Evolutionary conservation across 2,888 invertebrate genomes (phyloP), one percentile per base, ranked within the genome.

Genomic region (Bimastos eiseni): DNA sequence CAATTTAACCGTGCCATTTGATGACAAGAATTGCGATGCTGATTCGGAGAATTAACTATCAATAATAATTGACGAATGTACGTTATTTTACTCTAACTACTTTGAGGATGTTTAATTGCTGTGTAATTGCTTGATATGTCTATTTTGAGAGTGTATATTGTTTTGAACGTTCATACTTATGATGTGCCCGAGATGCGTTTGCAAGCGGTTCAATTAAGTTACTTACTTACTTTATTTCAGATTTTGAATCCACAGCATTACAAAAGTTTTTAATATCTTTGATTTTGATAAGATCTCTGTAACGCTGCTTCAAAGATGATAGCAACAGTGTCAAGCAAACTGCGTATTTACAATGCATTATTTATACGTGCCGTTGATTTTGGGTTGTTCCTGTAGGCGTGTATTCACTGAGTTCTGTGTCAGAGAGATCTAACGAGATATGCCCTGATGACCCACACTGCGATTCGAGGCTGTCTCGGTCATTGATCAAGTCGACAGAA

Each of bases 401-500:
- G 34, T 86, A 34, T 19, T 86, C 86, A 36, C 21, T 86, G 86
- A 86, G 86, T 15, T 86, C 86, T 21, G 36, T 36, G 34, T 86
- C 86, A 1, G 86, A 86, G 17, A 86, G 34, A 17, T 86, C 86
- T 13, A 19, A 34, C 86, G 36, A 86, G 36, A 34, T 24, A 33
- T 86, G 86, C 36, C 37, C 86, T 37, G 37, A 37, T 37, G 86
- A 86, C 36, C 86, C 86, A 15, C 86, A 86, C 36, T 86, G 86
- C 21, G 86, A 86, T 37, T 86, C 86, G 21, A 36, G 86, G 34
- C 86, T 86, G 86, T 86, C 86, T 37, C 86, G 34, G 34, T 86
- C 86, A 37, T 24, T 86, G 34, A 86, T 86, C 86, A 37, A 36
- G 36, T 86, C 86, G 84, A 34, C 34, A 34, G 33, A 6, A 36